Conservation (phyloP, 1,140 invertebrate species). For the Drosophila ohnishii region DNA sequence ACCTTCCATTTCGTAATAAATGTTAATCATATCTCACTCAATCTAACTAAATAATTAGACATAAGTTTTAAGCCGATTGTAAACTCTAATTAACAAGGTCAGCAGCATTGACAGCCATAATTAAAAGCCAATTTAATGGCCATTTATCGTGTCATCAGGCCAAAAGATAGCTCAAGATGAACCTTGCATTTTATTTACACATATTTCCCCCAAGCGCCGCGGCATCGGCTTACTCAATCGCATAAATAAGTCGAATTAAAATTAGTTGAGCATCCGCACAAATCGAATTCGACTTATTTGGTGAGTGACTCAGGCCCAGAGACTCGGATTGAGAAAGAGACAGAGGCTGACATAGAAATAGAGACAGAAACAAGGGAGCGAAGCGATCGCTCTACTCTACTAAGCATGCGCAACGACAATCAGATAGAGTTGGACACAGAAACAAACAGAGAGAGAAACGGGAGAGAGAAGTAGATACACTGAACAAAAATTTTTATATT, state of each 20-base stretch:
- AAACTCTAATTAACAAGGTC: conserved; percentile 57
- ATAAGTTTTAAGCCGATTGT: conserved; percentile 16
- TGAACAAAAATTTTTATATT: neutral
- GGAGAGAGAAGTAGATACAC: conserved; percentile 8
- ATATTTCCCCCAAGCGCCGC: conserved; percentile 8
- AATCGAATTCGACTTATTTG: conserved; percentile 70
- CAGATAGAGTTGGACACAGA: conserved; percentile 15
- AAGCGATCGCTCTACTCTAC: conserved; percentile 48
- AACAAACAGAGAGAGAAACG: neutral
- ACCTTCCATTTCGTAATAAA: neutral
- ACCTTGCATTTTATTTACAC: conserved; percentile 27
- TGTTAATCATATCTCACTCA: neutral
- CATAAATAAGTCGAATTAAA: conserved; percentile 41
- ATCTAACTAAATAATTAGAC: conserved; percentile 17
- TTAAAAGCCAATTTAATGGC: conserved; percentile 66
- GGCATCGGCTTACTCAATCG: conserved; percentile 45
- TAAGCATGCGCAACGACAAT: conserved; percentile 64
- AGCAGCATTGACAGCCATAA: conserved; percentile 24
- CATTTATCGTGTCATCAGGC: conserved; percentile 58
- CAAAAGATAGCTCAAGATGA: conserved; percentile 17
- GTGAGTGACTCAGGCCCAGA: conserved; percentile 39
- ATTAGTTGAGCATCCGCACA: conserved; percentile 45
- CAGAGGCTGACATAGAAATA: conserved; percentile 3
- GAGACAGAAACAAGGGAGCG: conserved; percentile 10
- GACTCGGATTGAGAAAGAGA: conserved; percentile 20